Conservation (phyloP, 1,140 invertebrate species). For the Bursaphelenchus mucronatus region DNA sequence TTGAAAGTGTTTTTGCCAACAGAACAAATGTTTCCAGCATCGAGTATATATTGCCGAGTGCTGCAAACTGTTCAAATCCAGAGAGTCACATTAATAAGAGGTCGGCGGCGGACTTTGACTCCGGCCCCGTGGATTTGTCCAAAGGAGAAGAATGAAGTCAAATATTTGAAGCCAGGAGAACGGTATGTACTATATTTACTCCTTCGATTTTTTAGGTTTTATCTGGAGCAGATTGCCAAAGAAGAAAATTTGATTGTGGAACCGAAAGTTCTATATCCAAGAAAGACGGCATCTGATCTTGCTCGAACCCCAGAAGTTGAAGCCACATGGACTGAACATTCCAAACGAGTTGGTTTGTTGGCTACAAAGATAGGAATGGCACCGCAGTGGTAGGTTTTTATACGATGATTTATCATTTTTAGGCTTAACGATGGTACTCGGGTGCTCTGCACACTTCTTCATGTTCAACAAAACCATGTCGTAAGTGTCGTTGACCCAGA, state of each 20-base stretch:
- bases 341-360: constrained; percentile 75
- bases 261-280: constrained; percentile 1
- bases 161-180: constrained; percentile 20
- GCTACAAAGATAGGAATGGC: constrained; percentile 86
- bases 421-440: constrained; percentile 50
- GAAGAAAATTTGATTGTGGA: constrained; percentile 17
- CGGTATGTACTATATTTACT: constrained; percentile 17
- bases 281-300: constrained; percentile 10
- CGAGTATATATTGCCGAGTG: too few relatives aligned
- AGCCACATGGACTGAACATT: constrained; percentile 22
- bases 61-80: too few relatives aligned
- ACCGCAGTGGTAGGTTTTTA: constrained; percentile 72
- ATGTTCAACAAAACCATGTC: constrained; percentile 54
- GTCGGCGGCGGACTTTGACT: constrained; percentile 18
- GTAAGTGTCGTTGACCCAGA: constrained; percentile 49
- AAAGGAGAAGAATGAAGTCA: constrained; percentile 17
- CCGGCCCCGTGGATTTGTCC: constrained; percentile 32
- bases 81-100: not conserved
- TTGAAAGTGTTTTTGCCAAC: too few relatives aligned
- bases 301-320: constrained; percentile 20
- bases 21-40: too few relatives aligned
- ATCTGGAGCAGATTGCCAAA: constrained; percentile 1
- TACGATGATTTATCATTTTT: constrained; percentile 22
- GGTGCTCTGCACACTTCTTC: constrained; percentile 53
- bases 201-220: not conserved